These are phyloP conservation scores for Schizopygopsis pylzovi DNA, from an alignment of 2,797 vertebrate genomes.

Conservation along the genomic window DNA sequence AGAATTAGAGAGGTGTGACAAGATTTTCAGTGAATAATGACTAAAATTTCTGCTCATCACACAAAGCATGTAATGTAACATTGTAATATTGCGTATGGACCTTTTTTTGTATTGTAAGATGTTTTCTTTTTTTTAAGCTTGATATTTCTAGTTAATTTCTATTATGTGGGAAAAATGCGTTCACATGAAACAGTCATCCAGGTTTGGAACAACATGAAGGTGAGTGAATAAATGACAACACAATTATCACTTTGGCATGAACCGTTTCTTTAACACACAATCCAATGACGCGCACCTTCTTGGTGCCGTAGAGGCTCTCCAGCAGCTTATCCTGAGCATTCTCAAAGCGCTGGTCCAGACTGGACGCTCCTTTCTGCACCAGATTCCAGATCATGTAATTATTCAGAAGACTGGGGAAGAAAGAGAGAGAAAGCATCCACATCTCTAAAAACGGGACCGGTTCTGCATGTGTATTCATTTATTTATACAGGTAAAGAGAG, in stretches of 20 bases:
- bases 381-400: constrained; percentile 98
- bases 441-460: background rate
- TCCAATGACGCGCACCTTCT: constrained; percentile 82
- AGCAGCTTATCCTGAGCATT: constrained; percentile 94
- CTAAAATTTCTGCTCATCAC: background rate
- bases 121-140: background rate
- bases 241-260: background rate
- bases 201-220: background rate
- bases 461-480: constrained; percentile 6
- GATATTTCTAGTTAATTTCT: background rate
- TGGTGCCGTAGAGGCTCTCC: constrained; percentile 93
- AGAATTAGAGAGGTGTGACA: background rate
- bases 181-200: background rate
- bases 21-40: background rate
- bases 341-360: constrained; percentile 93
- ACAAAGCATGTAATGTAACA: background rate
- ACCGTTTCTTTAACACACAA: constrained; percentile 73
- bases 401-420: constrained; percentile 84
- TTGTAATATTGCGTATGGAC: background rate
- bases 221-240: background rate
- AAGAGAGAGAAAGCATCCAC: background rate
- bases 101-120: background rate
- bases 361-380: constrained; percentile 91
- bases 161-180: background rate
- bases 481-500: constrained; percentile 15